Conservation (phyloP, 2,113 vertebrate genomes). For the Burhinus bistriatus region DNA sequence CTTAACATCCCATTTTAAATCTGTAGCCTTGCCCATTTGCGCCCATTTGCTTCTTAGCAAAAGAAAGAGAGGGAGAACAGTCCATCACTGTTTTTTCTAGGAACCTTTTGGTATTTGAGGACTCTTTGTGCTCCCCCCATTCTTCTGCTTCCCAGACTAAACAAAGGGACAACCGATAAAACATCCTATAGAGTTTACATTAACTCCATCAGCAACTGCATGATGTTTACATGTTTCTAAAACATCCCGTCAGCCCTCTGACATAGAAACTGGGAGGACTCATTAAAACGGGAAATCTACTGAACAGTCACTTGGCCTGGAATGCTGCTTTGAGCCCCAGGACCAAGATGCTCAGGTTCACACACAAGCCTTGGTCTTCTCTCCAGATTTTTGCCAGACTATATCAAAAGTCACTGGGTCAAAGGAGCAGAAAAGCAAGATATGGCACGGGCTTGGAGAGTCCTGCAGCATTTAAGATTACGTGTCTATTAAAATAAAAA, state of each 20-base stretch:
- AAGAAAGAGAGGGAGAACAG: background rate
- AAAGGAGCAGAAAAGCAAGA: background rate
- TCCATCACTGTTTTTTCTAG: background rate
- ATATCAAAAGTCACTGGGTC: background rate
- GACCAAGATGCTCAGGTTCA: background rate
- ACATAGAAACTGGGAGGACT: background rate
- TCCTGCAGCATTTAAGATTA: background rate
- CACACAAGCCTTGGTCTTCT: background rate
- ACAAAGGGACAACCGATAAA: slow-evolving; percentile 42
- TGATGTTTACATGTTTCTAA: slow-evolving; percentile 35
- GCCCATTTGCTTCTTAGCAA: background rate
- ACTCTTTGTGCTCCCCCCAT: background rate
- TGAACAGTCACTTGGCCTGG: background rate
- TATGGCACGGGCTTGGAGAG: background rate
- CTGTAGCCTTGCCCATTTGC: background rate
- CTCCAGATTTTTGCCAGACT: background rate
- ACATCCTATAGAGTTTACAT: slow-evolving; percentile 50
- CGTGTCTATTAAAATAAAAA: background rate
- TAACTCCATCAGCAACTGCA: slow-evolving; percentile 9
- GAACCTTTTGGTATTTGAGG: background rate
- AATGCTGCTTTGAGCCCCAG: background rate
- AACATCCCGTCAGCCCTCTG: slow-evolving; percentile 7
- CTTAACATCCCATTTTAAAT: background rate
- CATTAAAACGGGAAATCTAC: background rate
- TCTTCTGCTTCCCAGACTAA: slow-evolving; percentile 41